These are phyloP conservation scores for Dromiciops gliroides DNA, from an alignment of 2,113 vertebrate genomes.

Conservation along the genomic window DNA sequence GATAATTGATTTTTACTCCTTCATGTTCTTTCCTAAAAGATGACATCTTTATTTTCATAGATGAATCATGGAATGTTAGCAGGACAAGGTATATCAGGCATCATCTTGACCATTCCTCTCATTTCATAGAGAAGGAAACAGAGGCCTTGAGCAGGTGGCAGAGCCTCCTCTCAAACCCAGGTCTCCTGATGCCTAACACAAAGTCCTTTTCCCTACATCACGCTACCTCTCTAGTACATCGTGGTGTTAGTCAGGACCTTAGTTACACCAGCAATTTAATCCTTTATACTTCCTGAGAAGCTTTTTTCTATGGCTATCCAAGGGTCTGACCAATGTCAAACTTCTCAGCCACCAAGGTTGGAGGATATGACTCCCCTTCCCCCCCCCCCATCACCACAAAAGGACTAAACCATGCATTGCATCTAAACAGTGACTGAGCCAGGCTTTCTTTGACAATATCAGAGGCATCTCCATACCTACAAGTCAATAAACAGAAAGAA, in stretches of 20 bases:
- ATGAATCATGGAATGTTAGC: neutral
- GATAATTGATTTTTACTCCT: neutral
- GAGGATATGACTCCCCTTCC: neutral
- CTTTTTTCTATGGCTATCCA: neutral
- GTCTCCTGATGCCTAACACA: neutral
- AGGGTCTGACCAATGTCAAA: neutral
- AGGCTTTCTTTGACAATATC: conserved; percentile 18
- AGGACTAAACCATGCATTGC: neutral
- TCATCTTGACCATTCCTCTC: neutral
- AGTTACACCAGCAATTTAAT: neutral
- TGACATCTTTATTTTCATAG: neutral
- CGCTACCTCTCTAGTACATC: neutral
- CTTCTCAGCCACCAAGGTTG: neutral
- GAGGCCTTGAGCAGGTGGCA: neutral
- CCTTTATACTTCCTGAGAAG: neutral
- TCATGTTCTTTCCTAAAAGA: neutral
- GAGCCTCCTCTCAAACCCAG: neutral
- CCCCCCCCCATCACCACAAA: neutral
- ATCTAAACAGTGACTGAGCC: neutral
- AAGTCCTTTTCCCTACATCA: neutral
- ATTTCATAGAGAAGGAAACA: neutral
- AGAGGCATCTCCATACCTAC: neutral
- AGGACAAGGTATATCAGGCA: neutral
- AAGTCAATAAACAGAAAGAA: neutral
- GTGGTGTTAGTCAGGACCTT: neutral